Percentiles rank a stretch among this genome's conserved stretches.
Conservation (phyloP, 2,113 vertebrate genomes). For the Chinchilla lanigera region DNA sequence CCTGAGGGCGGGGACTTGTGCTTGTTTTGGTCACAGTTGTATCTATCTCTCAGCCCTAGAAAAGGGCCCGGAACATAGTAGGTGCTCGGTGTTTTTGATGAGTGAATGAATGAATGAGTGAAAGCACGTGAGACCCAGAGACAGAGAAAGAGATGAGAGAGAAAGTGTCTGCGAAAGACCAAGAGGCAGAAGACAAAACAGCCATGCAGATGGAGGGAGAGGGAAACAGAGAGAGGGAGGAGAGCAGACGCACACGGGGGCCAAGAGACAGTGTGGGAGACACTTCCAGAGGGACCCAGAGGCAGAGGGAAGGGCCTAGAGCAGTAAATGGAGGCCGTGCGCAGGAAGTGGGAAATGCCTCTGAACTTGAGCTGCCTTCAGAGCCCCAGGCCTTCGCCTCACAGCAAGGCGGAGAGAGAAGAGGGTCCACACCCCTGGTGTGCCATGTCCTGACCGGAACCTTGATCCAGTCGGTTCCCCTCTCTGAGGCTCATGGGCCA, state of each 20-base stretch:
- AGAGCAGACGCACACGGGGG: neutral
- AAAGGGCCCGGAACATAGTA: neutral
- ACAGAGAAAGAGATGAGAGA: neutral
- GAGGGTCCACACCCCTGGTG: neutral
- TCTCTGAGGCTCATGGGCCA: neutral
- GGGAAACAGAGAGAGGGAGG: neutral
- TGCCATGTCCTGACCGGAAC: neutral
- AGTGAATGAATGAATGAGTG: neutral
- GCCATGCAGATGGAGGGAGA: neutral
- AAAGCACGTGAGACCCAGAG: neutral
- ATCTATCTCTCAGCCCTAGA: neutral
- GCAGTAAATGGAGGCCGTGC: neutral
- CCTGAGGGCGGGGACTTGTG: neutral
- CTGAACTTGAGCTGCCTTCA: neutral
- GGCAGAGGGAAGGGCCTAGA: neutral
- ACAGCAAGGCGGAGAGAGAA: neutral
- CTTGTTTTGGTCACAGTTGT: neutral
- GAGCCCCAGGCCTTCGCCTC: neutral
- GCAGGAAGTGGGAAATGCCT: constrained; percentile 27
- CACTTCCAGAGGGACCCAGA: neutral
- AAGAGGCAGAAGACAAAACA: neutral
- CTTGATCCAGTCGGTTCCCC: neutral
- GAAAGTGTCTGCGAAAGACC: neutral
- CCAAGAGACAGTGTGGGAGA: neutral
- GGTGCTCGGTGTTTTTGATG: neutral